Conservation (phyloP, 2,888 invertebrate genomes). For the Agrotis puta region DNA sequence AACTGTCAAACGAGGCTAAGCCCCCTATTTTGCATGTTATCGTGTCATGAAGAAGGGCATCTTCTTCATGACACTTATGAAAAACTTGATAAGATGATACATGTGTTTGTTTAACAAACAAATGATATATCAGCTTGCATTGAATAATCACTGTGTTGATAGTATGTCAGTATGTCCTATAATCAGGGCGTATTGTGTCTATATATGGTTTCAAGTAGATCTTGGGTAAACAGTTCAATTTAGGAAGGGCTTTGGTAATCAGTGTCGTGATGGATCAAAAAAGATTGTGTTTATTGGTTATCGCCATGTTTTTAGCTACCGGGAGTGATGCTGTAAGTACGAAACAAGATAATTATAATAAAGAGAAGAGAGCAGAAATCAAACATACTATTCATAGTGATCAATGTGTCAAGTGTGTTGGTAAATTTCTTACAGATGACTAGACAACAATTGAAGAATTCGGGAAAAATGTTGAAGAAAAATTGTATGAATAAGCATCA, state of each 20-base stretch:
- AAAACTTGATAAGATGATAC: slow-evolving; percentile 29
- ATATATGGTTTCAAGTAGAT: slow-evolving; percentile 56
- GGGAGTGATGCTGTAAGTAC: slow-evolving; percentile 78
- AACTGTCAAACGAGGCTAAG: slow-evolving; percentile 14
- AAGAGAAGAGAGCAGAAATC: not conserved
- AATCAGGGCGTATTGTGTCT: slow-evolving; percentile 43
- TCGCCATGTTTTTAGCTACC: slow-evolving; percentile 67
- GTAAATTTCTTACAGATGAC: slow-evolving; percentile 77
- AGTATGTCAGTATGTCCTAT: slow-evolving; percentile 25
- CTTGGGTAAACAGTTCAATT: slow-evolving; percentile 50
- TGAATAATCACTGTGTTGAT: slow-evolving; percentile 12
- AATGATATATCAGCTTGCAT: slow-evolving; percentile 49
- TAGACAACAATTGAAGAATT: slow-evolving; percentile 91
- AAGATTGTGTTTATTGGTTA: slow-evolving; percentile 68
- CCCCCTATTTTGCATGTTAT: slow-evolving; percentile 17
- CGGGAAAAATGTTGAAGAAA: slow-evolving; percentile 91
- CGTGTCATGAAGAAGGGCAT: slow-evolving; percentile 3
- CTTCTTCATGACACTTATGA: slow-evolving; percentile 1
- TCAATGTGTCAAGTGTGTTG: not conserved
- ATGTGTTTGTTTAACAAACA: slow-evolving; percentile 45
- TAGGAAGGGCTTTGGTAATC: slow-evolving; percentile 43
- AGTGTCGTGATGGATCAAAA: slow-evolving; percentile 67
- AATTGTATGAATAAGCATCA: slow-evolving; percentile 92
- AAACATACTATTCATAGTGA: not conserved
- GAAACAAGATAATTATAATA: not conserved